phyloP scores from a whole-genome alignment of 2,797 vertebrate genomes.

The Danio albolineatus region DNA sequence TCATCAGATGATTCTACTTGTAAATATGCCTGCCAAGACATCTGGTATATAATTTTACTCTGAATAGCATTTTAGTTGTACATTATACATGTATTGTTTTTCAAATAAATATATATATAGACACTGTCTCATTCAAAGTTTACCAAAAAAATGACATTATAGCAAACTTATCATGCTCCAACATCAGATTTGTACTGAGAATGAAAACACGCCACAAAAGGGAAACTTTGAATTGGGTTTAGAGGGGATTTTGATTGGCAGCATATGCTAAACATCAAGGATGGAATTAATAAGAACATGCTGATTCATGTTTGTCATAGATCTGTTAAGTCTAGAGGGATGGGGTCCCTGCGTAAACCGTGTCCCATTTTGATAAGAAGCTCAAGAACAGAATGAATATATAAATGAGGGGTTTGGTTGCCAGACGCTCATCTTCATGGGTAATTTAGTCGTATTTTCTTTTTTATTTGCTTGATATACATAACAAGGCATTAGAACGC shows the following conservation, averaged over 20 bases:
- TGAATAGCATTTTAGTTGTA: no score
- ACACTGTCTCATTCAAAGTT: background rate
- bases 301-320: constrained; percentile 72
- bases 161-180: constrained; percentile 18
- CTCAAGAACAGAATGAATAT: constrained; percentile 71
- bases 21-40: no score
- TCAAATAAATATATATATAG: no score
- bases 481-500: constrained; percentile 64
- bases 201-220: constrained; percentile 22
- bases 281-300: constrained; percentile 69
- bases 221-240: constrained; percentile 43
- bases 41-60: no score
- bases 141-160: background rate
- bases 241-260: constrained; percentile 65
- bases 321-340: constrained; percentile 65
- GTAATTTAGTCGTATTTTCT: constrained; percentile 59
- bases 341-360: constrained; percentile 60
- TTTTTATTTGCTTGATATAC: constrained; percentile 69
- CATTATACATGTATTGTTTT: no score
- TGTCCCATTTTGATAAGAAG: constrained; percentile 63
- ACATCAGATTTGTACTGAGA: background rate
- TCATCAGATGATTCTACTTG: no score
- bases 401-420: constrained; percentile 60
- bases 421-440: constrained; percentile 59
- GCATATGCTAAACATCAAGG: constrained; percentile 65